Evolutionary conservation across 2,113 vertebrate species (phyloP).

Genomic region (Nannobrachium achirus): DNA sequence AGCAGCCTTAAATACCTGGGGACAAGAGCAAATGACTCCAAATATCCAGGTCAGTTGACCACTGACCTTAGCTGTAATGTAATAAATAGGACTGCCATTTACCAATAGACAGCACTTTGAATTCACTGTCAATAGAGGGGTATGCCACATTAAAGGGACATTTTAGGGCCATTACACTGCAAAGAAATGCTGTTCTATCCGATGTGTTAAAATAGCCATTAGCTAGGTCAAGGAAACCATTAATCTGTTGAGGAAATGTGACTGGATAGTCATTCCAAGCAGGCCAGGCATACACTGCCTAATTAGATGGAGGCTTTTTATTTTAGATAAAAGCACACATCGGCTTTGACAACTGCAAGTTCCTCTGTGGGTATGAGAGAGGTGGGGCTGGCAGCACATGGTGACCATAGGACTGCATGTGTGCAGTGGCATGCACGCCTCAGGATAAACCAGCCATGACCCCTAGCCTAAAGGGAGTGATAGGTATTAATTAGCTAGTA

Average conservation of each 20-base stretch:
- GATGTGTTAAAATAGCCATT: conserved; percentile 16
- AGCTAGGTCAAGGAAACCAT: conserved; percentile 29
- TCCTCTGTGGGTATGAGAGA: conserved; percentile 22
- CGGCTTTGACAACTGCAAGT: conserved; percentile 63
- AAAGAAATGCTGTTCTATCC: conserved; percentile 10
- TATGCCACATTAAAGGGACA: not conserved
- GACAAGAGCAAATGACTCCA: conserved; percentile 21
- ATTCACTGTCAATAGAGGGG: too few relatives aligned
- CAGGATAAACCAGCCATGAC: conserved; percentile 54
- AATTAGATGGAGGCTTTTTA: conserved; percentile 33
- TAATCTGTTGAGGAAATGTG: conserved; percentile 35
- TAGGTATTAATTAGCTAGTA: conserved; percentile 32
- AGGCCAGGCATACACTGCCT: conserved; percentile 10
- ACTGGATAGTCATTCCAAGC: conserved; percentile 31
- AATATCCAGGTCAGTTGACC: conserved; percentile 27
- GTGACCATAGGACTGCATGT: conserved; percentile 41
- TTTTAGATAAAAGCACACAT: conserved; percentile 49
- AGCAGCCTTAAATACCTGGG: conserved; percentile 7
- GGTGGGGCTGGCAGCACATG: conserved; percentile 58
- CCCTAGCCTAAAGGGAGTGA: conserved; percentile 32
- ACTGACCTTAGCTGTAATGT: conserved; percentile 14
- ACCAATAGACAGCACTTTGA: too few relatives aligned
- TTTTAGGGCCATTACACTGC: not conserved
- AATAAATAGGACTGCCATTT: conserved; percentile 18
- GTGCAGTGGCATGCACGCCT: conserved; percentile 56